These are phyloP conservation scores for Smutsia temminckii DNA, from an alignment of 2,797 vertebrate species.

Conservation along the genomic window DNA sequence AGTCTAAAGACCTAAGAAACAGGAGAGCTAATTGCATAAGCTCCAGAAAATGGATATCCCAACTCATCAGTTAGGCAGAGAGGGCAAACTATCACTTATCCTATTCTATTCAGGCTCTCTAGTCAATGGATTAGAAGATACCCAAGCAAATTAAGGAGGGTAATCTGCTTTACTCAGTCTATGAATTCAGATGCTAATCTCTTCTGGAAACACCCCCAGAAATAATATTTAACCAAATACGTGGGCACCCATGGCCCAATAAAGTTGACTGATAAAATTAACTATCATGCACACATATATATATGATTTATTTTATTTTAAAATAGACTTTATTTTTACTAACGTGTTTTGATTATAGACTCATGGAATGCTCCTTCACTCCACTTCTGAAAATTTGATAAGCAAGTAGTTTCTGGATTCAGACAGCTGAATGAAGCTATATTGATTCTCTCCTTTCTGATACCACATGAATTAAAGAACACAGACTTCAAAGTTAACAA, in stretches of 20 bases:
- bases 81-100: background rate
- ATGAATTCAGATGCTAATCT: background rate
- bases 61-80: background rate
- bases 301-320: background rate
- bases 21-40: background rate
- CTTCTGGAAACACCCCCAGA: background rate
- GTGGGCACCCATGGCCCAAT: background rate
- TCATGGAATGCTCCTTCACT: background rate
- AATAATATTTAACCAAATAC: constrained; percentile 5
- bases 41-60: background rate
- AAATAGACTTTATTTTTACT: background rate
- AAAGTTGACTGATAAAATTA: background rate
- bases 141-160: background rate
- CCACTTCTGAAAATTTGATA: background rate
- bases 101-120: background rate
- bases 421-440: background rate
- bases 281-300: background rate
- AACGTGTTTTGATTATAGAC: background rate
- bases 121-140: background rate
- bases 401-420: background rate
- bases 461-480: background rate
- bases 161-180: background rate
- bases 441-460: background rate
- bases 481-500: background rate
- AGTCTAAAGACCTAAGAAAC: background rate